Evolutionary conservation across 1,140 invertebrate genomes (phyloP).

Genomic region (Varroa destructor): DNA sequence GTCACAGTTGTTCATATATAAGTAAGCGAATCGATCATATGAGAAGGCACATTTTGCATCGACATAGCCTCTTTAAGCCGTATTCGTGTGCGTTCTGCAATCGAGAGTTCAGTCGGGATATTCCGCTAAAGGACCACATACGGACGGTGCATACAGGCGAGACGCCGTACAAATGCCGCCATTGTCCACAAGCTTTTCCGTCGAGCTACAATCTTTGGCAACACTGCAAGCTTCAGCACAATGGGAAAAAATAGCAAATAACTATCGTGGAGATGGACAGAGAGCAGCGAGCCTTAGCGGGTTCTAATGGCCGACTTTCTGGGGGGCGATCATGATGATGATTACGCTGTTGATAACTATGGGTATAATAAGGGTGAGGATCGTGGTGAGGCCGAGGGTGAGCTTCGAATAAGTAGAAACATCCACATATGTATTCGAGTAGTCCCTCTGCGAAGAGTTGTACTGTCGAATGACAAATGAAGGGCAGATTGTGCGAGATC

Average conservation of each 20-base stretch:
- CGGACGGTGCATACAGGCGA: constrained; percentile 12
- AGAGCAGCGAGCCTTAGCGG: too few species aligned
- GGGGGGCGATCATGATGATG: too few species aligned
- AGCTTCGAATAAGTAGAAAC: too few species aligned
- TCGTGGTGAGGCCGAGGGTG: too few species aligned
- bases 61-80: constrained; percentile 3
- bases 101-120: constrained; percentile 1
- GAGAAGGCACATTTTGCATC: constrained; percentile 14
- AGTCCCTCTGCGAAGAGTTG: too few species aligned
- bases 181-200: background rate
- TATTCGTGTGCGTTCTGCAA: constrained; percentile 10
- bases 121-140: constrained; percentile 8
- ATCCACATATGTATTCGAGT: too few species aligned
- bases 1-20: background rate
- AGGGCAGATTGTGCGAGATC: too few species aligned
- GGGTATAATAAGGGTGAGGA: too few species aligned
- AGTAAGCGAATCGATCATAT: constrained; percentile 8
- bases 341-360: too few species aligned
- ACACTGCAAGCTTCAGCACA: background rate
- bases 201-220: constrained; percentile 21
- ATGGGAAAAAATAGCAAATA: background rate
- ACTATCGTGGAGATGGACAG: too few species aligned
- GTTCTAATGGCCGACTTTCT: too few species aligned
- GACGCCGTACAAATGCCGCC: constrained; percentile 16
- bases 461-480: too few species aligned